These are phyloP conservation scores for Ooceraea biroi DNA, from an alignment of 1,140 invertebrate species.

Conservation along the genomic window DNA sequence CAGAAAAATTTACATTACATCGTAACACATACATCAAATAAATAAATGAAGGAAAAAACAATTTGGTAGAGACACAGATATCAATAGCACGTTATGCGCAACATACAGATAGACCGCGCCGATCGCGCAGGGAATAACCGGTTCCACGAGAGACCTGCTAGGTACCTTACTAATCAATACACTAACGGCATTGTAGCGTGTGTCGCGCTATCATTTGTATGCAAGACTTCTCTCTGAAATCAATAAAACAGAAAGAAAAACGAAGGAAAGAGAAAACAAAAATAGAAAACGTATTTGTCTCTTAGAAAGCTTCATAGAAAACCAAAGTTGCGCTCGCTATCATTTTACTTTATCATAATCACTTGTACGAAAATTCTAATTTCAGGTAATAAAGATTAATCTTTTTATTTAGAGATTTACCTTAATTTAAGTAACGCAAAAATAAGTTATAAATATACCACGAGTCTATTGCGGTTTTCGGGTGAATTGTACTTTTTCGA, in stretches of 20 bases:
- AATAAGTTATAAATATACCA: too few species aligned
- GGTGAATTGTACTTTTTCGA: too few species aligned
- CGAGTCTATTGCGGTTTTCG: too few species aligned
- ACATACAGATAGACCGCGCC: not conserved
- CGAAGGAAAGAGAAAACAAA: too few species aligned
- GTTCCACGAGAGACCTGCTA: not conserved
- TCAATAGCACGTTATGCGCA: slow-evolving; percentile 1
- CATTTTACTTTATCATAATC: not conserved
- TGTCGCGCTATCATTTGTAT: slow-evolving; percentile 5
- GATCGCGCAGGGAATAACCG: not conserved
- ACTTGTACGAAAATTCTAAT: not conserved
- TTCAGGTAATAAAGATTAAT: too few species aligned
- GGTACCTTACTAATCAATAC: not conserved
- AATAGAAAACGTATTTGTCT: not conserved
- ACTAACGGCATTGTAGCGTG: slow-evolving; percentile 7
- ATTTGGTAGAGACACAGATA: not conserved
- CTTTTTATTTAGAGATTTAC: too few species aligned
- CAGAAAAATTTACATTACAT: not conserved
- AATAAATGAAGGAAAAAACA: not conserved
- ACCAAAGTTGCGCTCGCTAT: too few species aligned
- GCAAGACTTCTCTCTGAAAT: not conserved
- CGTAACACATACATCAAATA: not conserved
- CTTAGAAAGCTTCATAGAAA: not conserved
- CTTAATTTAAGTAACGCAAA: too few species aligned
- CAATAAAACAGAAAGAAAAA: not conserved